A percentile compares a stretch with the other conserved stretches of the same genome.
Evolutionary conservation across 2,888 invertebrate genomes (phyloP).

Genomic region (Andrena fulva): DNA sequence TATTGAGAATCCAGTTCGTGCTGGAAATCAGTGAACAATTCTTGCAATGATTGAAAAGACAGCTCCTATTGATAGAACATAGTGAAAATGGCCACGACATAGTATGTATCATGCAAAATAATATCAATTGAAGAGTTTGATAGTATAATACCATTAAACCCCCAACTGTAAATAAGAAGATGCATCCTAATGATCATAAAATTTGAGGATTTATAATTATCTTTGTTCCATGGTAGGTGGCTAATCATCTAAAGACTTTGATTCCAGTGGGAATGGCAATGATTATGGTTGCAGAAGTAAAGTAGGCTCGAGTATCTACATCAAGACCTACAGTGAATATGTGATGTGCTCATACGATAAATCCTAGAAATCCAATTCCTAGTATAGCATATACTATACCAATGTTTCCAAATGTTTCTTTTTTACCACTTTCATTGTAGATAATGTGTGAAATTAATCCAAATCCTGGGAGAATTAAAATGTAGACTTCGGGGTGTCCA

Average conservation of each 20-base stretch:
- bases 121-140: too few relatives aligned
- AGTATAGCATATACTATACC: conserved; percentile 94
- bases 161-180: too few relatives aligned
- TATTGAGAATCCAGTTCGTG: conserved; percentile 11
- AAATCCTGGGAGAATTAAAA: too few relatives aligned
- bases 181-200: too few relatives aligned
- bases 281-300: background rate
- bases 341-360: conserved; percentile 87
- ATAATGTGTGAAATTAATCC: too few relatives aligned
- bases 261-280: conserved; percentile 87
- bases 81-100: conserved; percentile 39
- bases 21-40: conserved; percentile 38
- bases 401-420: conserved; percentile 89
- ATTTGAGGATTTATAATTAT: too few relatives aligned
- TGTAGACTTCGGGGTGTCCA: too few relatives aligned
- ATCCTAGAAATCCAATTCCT: conserved; percentile 93
- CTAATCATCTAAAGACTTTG: conserved; percentile 88
- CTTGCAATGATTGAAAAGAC: conserved; percentile 36
- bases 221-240: background rate
- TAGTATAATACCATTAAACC: too few relatives aligned
- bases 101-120: too few relatives aligned
- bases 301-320: conserved; percentile 35
- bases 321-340: conserved; percentile 24
- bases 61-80: conserved; percentile 43
- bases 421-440: conserved; percentile 84